Base-by-base conservation (phyloP, 2,888 invertebrate genomes). In the Drosophila rellima region DNA sequence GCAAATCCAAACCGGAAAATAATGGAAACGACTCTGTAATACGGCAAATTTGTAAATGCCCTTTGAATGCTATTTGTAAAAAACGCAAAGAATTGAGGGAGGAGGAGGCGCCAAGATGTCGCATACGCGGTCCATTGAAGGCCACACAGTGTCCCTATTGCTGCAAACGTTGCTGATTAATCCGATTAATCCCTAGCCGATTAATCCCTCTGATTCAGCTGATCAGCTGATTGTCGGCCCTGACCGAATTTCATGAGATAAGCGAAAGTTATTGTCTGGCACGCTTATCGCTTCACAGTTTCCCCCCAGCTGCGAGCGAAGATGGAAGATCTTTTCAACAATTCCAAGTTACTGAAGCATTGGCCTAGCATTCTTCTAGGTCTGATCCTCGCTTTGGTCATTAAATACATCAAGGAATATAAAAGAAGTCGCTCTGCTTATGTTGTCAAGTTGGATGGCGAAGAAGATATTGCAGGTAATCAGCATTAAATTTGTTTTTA, bases 401-500 rank as follows among this genome's bases (percentile, higher is more conserved):
- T 83, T 0, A 82, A 71, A 29, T 78, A 35, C 15, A 26, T 73
- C 0, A 17, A 11, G 20, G 23, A 4, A 11, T 33, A 48, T 1
- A 35, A 20, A 20, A 54, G 42, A 6, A 45, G 47, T 23, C 20
- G 18, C 10, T 5, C 2, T 11, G 4, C 7, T 2, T 3, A 0
- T 13, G 0, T 1, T 23, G 0, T 35, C 0, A 37, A 62, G 29
- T 31, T 86, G 3, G 81, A 74, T 29, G 88, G 81, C 0, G 77
- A 77, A 31, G 85, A 90, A 35, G 69, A 86, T 50, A 40, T 85
- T 13, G 88, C 86, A 52, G 90, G 90, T 91, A 75, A 44, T 13
- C 13, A 2, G 10, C 31, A n/a, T n/a, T n/a, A 2, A 2, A 35
- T 35, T n/a, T 31, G n/a, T n/a, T n/a, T n/a, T n/a, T n/a, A n/a